Evolutionary conservation across 2,113 vertebrate genomes (phyloP), one percentile per base, ranked within the genome.

Genomic region (Nothoprocta pentlandii): DNA sequence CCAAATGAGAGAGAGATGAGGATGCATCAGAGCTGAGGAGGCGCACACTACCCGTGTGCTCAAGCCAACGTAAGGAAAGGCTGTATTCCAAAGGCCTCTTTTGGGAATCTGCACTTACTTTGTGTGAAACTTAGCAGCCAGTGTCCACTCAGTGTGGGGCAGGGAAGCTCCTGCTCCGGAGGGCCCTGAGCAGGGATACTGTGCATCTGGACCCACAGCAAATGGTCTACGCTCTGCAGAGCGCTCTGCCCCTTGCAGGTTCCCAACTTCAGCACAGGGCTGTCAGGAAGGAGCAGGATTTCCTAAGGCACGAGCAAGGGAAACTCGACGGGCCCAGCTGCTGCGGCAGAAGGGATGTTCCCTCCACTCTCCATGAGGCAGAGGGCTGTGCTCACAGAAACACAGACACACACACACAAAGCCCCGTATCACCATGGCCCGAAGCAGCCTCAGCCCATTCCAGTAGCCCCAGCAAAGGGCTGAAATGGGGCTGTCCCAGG

Each of bases 381-480:
- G 28, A 49, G 54, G 54, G 28, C 28, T 58, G 28, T 17, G 56
- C 58, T 49, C 13, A 25, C 12, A n/a, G n/a, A n/a, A n/a, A n/a
- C n/a, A 25, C 12, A 15, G 51, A 54, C 13, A 25, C 12, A 25
- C 12, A 15, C 58, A 54, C 13, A 25, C 12, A 21, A 7, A 83
- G 49, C 8, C 53, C 23, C 32, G 10, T 5, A 10, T 47, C 47
- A 39, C 59, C 70, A 78, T 23, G 25, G 54, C 67, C 82, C 41
- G 47, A 47, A 93, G 61, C 17, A n/a, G 12, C 0, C 10, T 46
- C 61, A 75, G 14, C 26, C 85, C 74, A 80, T 46, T 63, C 56
- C 67, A 14, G 44, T 2, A 10, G 0, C 5, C 9, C 6, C 17
- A 8, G 32, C 2, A 2, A 75, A n/a, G 30, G 42, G 21, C 54